phyloP scores from a whole-genome alignment of 2,888 invertebrate genomes.

The Glyphotaelius pellucidus region DNA sequence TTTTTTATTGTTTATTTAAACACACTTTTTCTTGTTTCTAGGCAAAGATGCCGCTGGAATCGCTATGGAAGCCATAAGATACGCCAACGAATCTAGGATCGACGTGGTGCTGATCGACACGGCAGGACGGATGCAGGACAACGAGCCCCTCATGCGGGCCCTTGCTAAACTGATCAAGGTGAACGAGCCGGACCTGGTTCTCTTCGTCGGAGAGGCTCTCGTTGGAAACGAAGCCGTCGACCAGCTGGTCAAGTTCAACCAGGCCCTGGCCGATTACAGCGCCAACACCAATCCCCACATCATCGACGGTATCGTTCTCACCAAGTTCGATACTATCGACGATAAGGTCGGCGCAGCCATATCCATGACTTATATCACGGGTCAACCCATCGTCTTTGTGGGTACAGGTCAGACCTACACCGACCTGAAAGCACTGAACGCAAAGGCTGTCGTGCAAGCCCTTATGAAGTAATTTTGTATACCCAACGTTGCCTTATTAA shows the following conservation, averaged over 20 bases:
- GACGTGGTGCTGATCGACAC: slow-evolving; percentile 99
- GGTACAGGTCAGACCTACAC: slow-evolving; percentile 99
- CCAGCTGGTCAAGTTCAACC: slow-evolving; percentile 99
- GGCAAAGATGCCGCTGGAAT: slow-evolving; percentile 99
- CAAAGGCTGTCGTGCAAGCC: slow-evolving; percentile 96
- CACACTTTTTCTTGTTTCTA: slow-evolving; percentile 66
- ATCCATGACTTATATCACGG: slow-evolving; percentile 99
- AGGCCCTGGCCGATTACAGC: slow-evolving; percentile 95
- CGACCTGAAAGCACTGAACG: slow-evolving; percentile 97
- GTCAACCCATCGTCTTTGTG: slow-evolving; percentile 99
- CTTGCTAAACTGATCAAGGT: slow-evolving; percentile 97
- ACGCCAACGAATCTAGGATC: slow-evolving; percentile 87
- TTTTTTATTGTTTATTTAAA: background rate
- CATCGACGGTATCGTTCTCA: slow-evolving; percentile 99
- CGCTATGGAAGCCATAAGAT: slow-evolving; percentile 97
- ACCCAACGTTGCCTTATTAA: slow-evolving; percentile 57
- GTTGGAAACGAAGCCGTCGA: slow-evolving; percentile 99
- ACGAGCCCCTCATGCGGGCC: slow-evolving; percentile 99
- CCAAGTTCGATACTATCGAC: slow-evolving; percentile 99
- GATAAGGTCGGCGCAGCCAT: slow-evolving; percentile 99
- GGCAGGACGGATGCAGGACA: slow-evolving; percentile 99
- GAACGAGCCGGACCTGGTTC: slow-evolving; percentile 97
- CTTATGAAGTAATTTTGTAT: slow-evolving; percentile 87
- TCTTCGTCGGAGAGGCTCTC: slow-evolving; percentile 99
- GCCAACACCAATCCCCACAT: slow-evolving; percentile 88